These are phyloP conservation scores for Oophaga sylvatica DNA, from an alignment of 2,797 vertebrate species.

Conservation along the genomic window DNA sequence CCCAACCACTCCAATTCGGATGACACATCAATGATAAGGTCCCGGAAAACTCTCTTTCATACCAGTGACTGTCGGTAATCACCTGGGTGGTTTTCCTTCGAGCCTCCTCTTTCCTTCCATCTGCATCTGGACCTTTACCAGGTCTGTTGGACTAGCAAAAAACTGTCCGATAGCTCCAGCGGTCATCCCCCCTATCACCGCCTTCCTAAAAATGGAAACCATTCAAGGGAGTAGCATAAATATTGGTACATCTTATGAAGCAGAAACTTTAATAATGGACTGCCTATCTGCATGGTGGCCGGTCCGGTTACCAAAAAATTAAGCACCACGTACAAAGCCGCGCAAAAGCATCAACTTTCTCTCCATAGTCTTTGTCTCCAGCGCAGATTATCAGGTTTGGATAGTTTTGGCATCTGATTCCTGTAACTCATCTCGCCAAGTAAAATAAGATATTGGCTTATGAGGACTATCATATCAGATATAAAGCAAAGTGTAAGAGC, in stretches of 20 bases:
- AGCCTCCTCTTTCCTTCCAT: conserved; percentile 83
- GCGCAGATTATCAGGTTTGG: too few species aligned
- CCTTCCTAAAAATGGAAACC: conserved; percentile 73
- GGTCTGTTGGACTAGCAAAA: conserved; percentile 83
- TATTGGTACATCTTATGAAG: neutral
- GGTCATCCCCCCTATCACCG: conserved; percentile 79
- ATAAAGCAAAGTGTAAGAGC: neutral
- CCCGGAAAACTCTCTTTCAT: neutral
- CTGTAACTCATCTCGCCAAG: neutral
- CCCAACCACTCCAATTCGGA: too few species aligned
- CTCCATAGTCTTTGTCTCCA: too few species aligned
- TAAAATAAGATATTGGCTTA: neutral
- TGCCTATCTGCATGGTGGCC: too few species aligned
- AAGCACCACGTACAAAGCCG: too few species aligned
- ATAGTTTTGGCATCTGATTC: too few species aligned
- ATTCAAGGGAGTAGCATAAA: neutral
- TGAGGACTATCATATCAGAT: neutral
- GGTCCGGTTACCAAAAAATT: too few species aligned
- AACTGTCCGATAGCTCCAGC: conserved; percentile 84
- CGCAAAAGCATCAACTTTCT: too few species aligned
- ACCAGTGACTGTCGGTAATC: conserved; percentile 28
- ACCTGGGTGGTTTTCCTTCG: conserved; percentile 82
- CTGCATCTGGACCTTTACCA: conserved; percentile 89
- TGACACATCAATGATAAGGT: too few species aligned
- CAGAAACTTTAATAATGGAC: neutral